phyloP scores from a whole-genome alignment of 2,888 invertebrate species.

The Palloptera scutellata region DNA sequence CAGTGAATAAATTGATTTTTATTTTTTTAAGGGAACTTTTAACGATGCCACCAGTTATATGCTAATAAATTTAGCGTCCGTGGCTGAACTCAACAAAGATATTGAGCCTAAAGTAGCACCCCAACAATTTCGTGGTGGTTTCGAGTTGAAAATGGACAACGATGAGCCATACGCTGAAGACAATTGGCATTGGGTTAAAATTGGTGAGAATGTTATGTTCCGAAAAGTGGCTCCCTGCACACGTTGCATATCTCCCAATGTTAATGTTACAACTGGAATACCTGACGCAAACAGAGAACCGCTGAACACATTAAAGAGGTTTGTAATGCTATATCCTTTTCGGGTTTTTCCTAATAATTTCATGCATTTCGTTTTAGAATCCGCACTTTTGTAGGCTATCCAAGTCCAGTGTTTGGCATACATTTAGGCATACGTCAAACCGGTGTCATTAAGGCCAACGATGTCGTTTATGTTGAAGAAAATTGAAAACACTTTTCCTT shows the following conservation, averaged over 20 bases:
- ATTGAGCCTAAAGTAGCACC: constrained; percentile 65
- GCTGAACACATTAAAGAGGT: constrained; percentile 72
- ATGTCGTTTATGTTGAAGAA: constrained; percentile 66
- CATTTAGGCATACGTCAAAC: constrained; percentile 65
- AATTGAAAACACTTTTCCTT: not conserved
- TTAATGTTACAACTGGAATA: constrained; percentile 72
- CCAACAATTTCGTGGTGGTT: constrained; percentile 74
- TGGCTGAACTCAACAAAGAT: constrained; percentile 72
- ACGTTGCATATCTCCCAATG: constrained; percentile 75
- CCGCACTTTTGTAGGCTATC: constrained; percentile 46
- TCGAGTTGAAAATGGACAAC: constrained; percentile 71
- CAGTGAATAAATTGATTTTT: constrained; percentile 50
- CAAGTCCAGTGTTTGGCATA: constrained; percentile 66
- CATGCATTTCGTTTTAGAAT: constrained; percentile 38
- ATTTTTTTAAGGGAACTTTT: constrained; percentile 67
- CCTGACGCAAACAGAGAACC: constrained; percentile 71
- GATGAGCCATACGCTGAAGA: constrained; percentile 73
- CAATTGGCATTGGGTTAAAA: constrained; percentile 75
- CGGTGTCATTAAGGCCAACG: constrained; percentile 65
- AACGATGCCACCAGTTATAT: constrained; percentile 75
- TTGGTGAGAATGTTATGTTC: constrained; percentile 56
- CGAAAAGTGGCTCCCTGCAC: constrained; percentile 51
- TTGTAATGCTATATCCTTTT: constrained; percentile 32
- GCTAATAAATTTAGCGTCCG: constrained; percentile 73
- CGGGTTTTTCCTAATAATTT: constrained; percentile 5